A percentile compares a stretch with the other conserved stretches of the same genome.
phyloP scores from a whole-genome alignment of 2,888 invertebrate species.

The Cryptosula pallasiana region DNA sequence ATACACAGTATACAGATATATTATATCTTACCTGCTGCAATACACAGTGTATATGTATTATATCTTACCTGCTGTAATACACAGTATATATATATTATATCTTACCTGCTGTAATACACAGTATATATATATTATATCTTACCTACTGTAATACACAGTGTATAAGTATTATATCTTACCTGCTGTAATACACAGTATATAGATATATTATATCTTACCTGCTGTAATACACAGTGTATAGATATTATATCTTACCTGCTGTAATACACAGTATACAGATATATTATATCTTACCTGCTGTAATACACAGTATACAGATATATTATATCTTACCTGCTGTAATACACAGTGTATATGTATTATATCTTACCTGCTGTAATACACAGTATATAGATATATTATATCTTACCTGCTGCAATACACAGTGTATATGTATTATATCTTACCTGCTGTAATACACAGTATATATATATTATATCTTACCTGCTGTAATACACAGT shows the following conservation, averaged over 20 bases:
- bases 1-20: constrained; percentile 22
- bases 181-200: constrained; percentile 36
- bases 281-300: constrained; percentile 53
- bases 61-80: constrained; percentile 48
- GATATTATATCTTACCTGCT: constrained; percentile 54
- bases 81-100: constrained; percentile 29
- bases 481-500: constrained; percentile 43
- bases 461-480: constrained; percentile 32
- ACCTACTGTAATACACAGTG: constrained; percentile 41
- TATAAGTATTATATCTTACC: constrained; percentile 45
- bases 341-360: constrained; percentile 25
- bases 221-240: constrained; percentile 37
- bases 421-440: no score
- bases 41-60: background rate
- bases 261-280: constrained; percentile 26
- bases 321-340: constrained; percentile 52
- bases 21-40: constrained; percentile 51
- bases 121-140: constrained; percentile 37
- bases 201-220: no score
- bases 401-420: constrained; percentile 49
- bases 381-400: constrained; percentile 3
- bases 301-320: constrained; percentile 24
- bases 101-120: constrained; percentile 44
- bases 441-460: constrained; percentile 46
- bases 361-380: constrained; percentile 50